Percentiles rank a stretch among this genome's conserved stretches.
Evolutionary conservation across 1,140 invertebrate species (phyloP).

Genomic region (Popillia japonica): DNA sequence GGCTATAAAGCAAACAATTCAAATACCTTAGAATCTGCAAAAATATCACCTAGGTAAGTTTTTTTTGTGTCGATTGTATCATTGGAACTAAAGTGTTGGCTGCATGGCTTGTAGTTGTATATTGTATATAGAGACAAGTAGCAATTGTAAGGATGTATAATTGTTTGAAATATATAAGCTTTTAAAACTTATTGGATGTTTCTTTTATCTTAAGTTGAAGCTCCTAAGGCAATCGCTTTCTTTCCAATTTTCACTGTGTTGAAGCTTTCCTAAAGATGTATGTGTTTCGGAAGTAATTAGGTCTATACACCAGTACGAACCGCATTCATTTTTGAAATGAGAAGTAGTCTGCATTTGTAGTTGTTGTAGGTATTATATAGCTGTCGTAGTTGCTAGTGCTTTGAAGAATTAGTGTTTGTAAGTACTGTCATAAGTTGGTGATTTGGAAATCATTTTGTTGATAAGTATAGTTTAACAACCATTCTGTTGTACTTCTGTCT

Average conservation of each 20-base stretch:
- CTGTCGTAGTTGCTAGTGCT: too few relatives aligned
- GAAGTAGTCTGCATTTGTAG: not conserved
- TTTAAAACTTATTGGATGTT: constrained; percentile 23
- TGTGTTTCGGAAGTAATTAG: not conserved
- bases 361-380: not conserved
- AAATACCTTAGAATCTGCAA: constrained; percentile 57
- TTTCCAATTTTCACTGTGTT: not conserved
- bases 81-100: not conserved
- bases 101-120: constrained; percentile 26
- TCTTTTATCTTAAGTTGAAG: constrained; percentile 17
- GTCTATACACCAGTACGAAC: not conserved
- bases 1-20: constrained; percentile 90
- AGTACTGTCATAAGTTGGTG: too few relatives aligned
- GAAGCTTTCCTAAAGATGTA: not conserved
- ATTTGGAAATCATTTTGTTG: too few relatives aligned
- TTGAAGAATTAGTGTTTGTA: too few relatives aligned
- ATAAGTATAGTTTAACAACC: not conserved
- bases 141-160: constrained; percentile 15
- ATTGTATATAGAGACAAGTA: constrained; percentile 5
- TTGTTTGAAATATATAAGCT: constrained; percentile 22
- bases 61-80: not conserved
- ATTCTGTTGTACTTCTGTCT: not conserved
- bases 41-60: constrained; percentile 60
- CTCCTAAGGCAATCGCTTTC: not conserved
- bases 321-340: not conserved